These are phyloP conservation scores for Drosophila ironensis DNA, from an alignment of 1,140 invertebrate genomes.

Conservation along the genomic window DNA sequence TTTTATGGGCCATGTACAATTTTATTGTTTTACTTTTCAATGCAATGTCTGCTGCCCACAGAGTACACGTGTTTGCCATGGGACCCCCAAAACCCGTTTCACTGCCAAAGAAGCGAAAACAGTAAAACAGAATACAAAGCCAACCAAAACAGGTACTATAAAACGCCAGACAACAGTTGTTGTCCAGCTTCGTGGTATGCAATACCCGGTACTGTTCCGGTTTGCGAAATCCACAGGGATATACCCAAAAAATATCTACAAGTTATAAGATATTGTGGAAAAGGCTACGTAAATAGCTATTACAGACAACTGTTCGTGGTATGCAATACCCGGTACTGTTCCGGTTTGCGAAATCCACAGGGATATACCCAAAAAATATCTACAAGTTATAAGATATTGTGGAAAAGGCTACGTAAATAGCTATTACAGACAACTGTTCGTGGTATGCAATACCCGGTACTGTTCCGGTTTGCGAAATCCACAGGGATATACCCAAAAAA, in stretches of 20 bases:
- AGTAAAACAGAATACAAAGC: too few relatives aligned
- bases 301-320: too few relatives aligned
- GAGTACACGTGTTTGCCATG: not conserved
- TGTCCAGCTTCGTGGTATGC: not conserved
- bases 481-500: not conserved
- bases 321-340: not conserved
- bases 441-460: not conserved
- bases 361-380: not conserved
- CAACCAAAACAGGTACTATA: constrained; percentile 12
- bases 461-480: not conserved
- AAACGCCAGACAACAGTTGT: constrained; percentile 12
- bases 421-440: too few relatives aligned
- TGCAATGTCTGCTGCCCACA: constrained; percentile 15
- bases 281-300: too few relatives aligned
- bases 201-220: not conserved
- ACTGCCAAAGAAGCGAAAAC: not conserved
- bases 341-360: not conserved
- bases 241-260: too few relatives aligned
- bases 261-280: too few relatives aligned
- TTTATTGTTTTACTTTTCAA: constrained; percentile 74
- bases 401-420: too few relatives aligned
- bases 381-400: too few relatives aligned
- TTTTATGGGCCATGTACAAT: constrained; percentile 71
- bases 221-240: not conserved
- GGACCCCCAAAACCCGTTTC: constrained; percentile 1